These are phyloP conservation scores for Drosophila melanica DNA, from an alignment of 1,140 invertebrate species.

Conservation along the genomic window DNA sequence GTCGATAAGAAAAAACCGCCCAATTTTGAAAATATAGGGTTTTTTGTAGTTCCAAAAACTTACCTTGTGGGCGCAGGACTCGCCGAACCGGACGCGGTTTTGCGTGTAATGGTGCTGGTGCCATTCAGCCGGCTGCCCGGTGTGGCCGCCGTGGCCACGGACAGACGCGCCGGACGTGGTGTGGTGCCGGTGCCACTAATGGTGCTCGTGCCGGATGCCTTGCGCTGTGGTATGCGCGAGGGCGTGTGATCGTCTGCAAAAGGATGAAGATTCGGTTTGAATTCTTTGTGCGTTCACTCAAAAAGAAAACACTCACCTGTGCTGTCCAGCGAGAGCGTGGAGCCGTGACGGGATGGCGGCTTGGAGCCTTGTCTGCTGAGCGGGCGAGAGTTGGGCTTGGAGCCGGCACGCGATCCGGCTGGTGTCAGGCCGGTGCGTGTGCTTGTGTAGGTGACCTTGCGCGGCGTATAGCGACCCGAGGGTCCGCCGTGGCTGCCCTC, in stretches of 20 bases:
- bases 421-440: constrained; percentile 86
- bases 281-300: background rate
- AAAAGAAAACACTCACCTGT: constrained; percentile 86
- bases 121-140: constrained; percentile 84
- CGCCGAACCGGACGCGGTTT: constrained; percentile 89
- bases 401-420: constrained; percentile 89
- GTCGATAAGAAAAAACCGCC: constrained; percentile 30
- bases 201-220: constrained; percentile 86
- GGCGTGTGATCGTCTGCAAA: constrained; percentile 88
- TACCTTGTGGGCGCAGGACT: constrained; percentile 89
- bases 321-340: constrained; percentile 95
- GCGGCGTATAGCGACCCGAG: constrained; percentile 85
- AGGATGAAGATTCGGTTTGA: background rate
- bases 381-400: constrained; percentile 90
- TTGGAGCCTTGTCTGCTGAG: constrained; percentile 93
- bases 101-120: constrained; percentile 86
- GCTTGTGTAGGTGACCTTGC: constrained; percentile 86
- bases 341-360: constrained; percentile 96
- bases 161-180: constrained; percentile 85
- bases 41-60: constrained; percentile 16
- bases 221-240: constrained; percentile 89
- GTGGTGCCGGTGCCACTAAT: constrained; percentile 84
- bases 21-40: background rate
- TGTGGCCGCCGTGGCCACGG: constrained; percentile 83
- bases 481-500: constrained; percentile 88